Conservation (phyloP, 1,140 invertebrate species). For the Bombus ignitus region DNA sequence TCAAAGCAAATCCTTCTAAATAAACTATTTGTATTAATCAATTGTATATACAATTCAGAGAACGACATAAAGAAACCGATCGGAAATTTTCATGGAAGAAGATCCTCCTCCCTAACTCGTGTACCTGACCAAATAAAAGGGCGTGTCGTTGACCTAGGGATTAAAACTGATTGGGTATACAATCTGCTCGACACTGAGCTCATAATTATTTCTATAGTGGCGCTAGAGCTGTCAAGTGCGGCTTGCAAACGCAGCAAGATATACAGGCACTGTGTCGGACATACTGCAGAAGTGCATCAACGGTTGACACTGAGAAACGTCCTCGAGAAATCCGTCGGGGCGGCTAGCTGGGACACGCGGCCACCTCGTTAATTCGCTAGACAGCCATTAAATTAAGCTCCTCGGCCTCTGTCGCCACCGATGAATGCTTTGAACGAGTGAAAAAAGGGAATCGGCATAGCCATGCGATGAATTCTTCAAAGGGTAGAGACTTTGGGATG, state of each 20-base stretch:
- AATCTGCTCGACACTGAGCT: neutral
- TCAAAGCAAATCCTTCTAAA: neutral
- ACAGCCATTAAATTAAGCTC: conserved; percentile 65
- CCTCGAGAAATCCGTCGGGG: conserved; percentile 23
- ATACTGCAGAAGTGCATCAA: conserved; percentile 68
- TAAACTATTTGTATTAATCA: neutral
- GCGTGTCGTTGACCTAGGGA: conserved; percentile 11
- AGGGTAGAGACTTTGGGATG: neutral
- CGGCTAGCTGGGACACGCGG: conserved; percentile 16
- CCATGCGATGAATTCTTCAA: conserved; percentile 4
- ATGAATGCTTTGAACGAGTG: conserved; percentile 12
- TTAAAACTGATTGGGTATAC: neutral
- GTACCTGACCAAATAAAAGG: neutral
- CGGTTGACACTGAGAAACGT: conserved; percentile 67
- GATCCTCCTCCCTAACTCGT: no score
- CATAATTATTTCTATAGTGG: neutral
- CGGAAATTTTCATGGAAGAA: neutral
- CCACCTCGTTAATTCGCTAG: conserved; percentile 58
- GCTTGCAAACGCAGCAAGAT: conserved; percentile 52
- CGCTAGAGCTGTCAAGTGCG: neutral
- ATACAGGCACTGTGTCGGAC: conserved; percentile 4
- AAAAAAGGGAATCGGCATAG: neutral
- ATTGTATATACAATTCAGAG: neutral
- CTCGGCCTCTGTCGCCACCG: neutral
- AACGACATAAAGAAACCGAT: neutral